Conservation (phyloP, 2,797 vertebrate genomes). For the Pelobates cultripes region DNA sequence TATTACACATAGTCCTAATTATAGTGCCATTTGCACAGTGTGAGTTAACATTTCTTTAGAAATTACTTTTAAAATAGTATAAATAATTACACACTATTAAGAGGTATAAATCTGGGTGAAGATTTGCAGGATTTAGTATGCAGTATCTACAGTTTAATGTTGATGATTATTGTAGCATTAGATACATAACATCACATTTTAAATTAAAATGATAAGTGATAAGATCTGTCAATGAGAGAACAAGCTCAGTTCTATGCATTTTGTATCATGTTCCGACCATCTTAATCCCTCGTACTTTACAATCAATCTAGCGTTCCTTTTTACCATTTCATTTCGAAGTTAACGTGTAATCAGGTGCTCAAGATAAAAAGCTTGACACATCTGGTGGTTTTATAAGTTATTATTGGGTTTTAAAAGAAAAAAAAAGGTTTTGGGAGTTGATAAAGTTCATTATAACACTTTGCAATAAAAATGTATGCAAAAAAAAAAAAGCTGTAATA, state of each 20-base stretch:
- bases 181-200: slow-evolving; percentile 18
- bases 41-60: slow-evolving; percentile 18
- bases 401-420: slow-evolving; percentile 33
- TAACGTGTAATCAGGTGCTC: slow-evolving; percentile 15
- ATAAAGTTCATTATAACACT: not conserved
- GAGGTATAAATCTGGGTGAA: slow-evolving; percentile 24
- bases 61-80: slow-evolving; percentile 29
- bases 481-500: slow-evolving; percentile 7
- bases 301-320: slow-evolving; percentile 6
- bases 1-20: slow-evolving; percentile 21
- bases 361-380: not conserved
- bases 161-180: slow-evolving; percentile 21
- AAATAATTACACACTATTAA: slow-evolving; percentile 42
- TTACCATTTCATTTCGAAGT: not conserved
- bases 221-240: not conserved
- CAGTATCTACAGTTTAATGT: slow-evolving; percentile 23
- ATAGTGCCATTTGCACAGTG: slow-evolving; percentile 41
- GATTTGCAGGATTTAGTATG: slow-evolving; percentile 3
- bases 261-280: not conserved
- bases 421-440: not conserved
- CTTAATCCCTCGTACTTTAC: not conserved
- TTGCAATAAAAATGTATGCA: not conserved
- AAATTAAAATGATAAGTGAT: slow-evolving; percentile 10
- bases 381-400: slow-evolving; percentile 15
- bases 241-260: not conserved